Evolutionary conservation across 2,113 vertebrate species (phyloP).

Genomic region (Coptodon bakossiorum): DNA sequence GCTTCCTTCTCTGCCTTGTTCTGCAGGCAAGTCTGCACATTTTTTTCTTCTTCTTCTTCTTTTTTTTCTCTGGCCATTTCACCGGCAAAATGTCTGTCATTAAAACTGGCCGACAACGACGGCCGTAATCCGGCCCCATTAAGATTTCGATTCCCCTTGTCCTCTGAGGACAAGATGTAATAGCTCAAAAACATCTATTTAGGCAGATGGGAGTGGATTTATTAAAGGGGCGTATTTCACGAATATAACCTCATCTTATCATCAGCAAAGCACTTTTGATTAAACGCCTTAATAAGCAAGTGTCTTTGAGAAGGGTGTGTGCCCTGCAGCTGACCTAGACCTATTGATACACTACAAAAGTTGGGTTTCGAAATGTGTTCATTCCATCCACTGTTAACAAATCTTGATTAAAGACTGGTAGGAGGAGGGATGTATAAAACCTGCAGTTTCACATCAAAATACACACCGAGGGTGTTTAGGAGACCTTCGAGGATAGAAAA

Average conservation of each 20-base stretch:
- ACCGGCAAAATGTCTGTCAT: slow-evolving; percentile 10
- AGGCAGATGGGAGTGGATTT: slow-evolving; percentile 41
- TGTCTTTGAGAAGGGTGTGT: slow-evolving; percentile 33
- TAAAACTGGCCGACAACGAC: background rate
- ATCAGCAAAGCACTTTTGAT: slow-evolving; percentile 45
- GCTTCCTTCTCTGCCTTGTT: background rate
- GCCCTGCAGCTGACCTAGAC: slow-evolving; percentile 19
- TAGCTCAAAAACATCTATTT: slow-evolving; percentile 56
- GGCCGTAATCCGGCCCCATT: slow-evolving; percentile 28
- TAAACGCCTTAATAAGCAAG: slow-evolving; percentile 25
- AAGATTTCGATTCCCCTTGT: slow-evolving; percentile 28
- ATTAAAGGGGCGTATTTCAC: slow-evolving; percentile 47
- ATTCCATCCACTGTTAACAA: slow-evolving; percentile 29
- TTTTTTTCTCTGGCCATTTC: background rate
- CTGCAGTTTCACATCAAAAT: background rate
- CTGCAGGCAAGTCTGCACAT: background rate
- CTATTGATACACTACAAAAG: slow-evolving; percentile 33
- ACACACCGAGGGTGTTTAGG: background rate
- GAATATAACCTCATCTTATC: slow-evolving; percentile 25
- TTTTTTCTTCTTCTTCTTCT: background rate
- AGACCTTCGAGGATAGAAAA: slow-evolving; percentile 2
- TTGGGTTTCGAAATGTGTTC: slow-evolving; percentile 5
- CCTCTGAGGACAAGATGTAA: slow-evolving; percentile 45
- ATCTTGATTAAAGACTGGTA: slow-evolving; percentile 19
- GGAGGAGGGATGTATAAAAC: background rate